phyloP scores from a whole-genome alignment of 2,797 vertebrate genomes.

The Lacerta bilineata region DNA sequence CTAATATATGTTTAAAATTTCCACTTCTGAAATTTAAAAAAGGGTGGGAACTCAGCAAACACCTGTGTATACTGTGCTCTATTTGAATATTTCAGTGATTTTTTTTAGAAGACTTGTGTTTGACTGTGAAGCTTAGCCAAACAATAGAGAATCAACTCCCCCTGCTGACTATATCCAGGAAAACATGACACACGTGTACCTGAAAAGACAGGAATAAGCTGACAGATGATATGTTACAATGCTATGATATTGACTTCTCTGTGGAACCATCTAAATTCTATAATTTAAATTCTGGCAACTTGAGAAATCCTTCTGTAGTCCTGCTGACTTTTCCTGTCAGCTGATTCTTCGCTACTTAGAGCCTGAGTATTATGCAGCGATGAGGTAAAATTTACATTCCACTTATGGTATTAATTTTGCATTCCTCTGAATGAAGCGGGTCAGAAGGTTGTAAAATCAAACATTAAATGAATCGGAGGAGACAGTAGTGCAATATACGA shows the following conservation, averaged over 20 bases:
- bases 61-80: conserved; percentile 2
- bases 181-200: conserved; percentile 79
- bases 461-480: conserved; percentile 87
- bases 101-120: conserved; percentile 25
- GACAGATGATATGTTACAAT: conserved; percentile 78
- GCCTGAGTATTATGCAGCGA: conserved; percentile 84
- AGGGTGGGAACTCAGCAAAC: not conserved
- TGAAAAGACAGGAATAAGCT: conserved; percentile 73
- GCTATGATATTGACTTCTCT: conserved; percentile 81
- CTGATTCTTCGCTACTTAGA: conserved; percentile 82
- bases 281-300: conserved; percentile 81
- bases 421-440: conserved; percentile 84
- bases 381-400: conserved; percentile 85
- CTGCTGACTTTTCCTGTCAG: conserved; percentile 84
- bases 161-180: conserved; percentile 90
- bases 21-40: not conserved
- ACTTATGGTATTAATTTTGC: conserved; percentile 88
- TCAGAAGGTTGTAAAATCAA: conserved; percentile 88
- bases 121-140: conserved; percentile 64
- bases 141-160: conserved; percentile 98
- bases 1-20: not conserved
- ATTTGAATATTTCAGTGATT: conserved; percentile 49
- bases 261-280: conserved; percentile 83
- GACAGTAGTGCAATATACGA: conserved; percentile 86
- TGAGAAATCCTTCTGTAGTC: conserved; percentile 77